These are phyloP conservation scores for Apocrypta bakeri DNA, from an alignment of 1,140 invertebrate species.

Conservation along the genomic window DNA sequence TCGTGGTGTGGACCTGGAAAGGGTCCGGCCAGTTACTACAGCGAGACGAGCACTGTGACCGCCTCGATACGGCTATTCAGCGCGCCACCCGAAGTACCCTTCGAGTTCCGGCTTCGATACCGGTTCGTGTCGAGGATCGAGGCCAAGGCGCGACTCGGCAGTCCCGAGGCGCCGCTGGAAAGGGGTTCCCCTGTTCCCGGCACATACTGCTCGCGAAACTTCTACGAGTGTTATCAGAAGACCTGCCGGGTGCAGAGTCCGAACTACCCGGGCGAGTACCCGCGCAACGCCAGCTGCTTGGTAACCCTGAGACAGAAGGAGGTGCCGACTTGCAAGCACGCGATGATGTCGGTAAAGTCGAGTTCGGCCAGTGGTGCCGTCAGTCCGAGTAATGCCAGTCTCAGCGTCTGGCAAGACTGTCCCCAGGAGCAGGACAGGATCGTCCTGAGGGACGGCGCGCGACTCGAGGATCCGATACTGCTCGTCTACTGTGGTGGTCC, in stretches of 20 bases:
- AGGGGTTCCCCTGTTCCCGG: constrained; percentile 87
- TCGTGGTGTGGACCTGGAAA: constrained; percentile 88
- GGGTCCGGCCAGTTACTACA: constrained; percentile 87
- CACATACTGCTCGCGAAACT: constrained; percentile 90
- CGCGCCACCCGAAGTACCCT: constrained; percentile 79
- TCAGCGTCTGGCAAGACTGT: constrained; percentile 88
- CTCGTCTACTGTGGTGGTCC: constrained; percentile 91
- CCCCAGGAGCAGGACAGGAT: constrained; percentile 86
- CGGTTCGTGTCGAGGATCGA: constrained; percentile 83
- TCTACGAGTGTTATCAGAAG: constrained; percentile 90
- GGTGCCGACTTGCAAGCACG: constrained; percentile 90
- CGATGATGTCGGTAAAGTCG: constrained; percentile 85
- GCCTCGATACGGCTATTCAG: constrained; percentile 84
- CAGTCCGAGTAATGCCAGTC: constrained; percentile 75
- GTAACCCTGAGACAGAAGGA: constrained; percentile 87
- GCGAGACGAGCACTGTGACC: constrained; percentile 88
- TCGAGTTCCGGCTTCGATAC: constrained; percentile 85
- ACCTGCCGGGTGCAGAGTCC: constrained; percentile 88
- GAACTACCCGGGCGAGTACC: constrained; percentile 95
- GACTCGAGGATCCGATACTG: constrained; percentile 85
- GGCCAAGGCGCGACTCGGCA: constrained; percentile 86
- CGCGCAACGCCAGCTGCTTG: constrained; percentile 89
- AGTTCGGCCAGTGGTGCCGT: constrained; percentile 53
- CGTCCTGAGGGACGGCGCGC: constrained; percentile 89
- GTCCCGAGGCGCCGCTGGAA: constrained; percentile 82